Evolutionary conservation across 2,113 vertebrate genomes (phyloP).

Genomic region (Zingel zingel): DNA sequence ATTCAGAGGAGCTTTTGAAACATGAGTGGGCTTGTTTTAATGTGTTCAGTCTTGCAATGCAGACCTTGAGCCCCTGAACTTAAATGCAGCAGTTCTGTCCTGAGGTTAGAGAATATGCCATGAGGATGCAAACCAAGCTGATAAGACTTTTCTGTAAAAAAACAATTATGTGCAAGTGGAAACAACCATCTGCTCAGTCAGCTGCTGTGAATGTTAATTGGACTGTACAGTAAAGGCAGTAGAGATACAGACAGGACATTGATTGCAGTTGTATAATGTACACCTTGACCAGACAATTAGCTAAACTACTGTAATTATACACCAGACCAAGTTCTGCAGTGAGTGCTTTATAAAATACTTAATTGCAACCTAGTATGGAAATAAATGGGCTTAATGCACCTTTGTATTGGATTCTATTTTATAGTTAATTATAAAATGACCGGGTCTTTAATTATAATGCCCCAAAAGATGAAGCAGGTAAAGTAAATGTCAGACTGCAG

Average conservation of each 20-base stretch:
- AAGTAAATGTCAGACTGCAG: no score
- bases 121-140: background rate
- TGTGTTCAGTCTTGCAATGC: conserved; percentile 9
- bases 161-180: background rate
- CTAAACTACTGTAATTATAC: conserved; percentile 12
- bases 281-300: background rate
- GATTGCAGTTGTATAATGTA: background rate
- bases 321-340: background rate
- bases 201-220: background rate
- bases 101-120: background rate
- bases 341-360: background rate
- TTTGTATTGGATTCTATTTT: background rate
- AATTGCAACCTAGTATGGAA: background rate
- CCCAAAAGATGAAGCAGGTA: background rate
- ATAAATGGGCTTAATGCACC: background rate
- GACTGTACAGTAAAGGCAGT: background rate
- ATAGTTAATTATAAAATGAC: background rate
- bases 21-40: background rate
- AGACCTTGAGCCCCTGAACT: background rate
- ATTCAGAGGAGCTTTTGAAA: background rate
- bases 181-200: background rate
- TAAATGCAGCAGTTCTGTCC: background rate
- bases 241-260: background rate
- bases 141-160: background rate
- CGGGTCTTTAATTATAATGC: no score